Percentiles rank a stretch among this genome's conserved stretches.
Evolutionary conservation across 2,113 vertebrate genomes (phyloP).

Genomic region (Mesitornis unicolor): DNA sequence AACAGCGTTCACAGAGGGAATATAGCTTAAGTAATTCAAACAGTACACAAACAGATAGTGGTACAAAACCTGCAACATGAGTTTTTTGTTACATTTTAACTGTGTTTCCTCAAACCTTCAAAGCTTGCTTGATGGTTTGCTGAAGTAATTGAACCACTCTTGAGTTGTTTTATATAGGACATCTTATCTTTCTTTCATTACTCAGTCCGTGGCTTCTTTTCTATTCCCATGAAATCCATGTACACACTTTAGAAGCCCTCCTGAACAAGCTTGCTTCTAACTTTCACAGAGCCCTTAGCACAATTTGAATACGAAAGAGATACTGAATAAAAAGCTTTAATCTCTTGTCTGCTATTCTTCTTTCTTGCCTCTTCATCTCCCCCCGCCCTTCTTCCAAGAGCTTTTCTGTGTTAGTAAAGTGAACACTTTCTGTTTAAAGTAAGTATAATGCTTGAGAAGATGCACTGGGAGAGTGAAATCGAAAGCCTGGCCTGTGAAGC

Average conservation of each 20-base stretch:
- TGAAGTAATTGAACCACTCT: conserved; percentile 84
- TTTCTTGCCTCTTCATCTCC: conserved; percentile 79
- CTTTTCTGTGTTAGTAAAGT: conserved; percentile 79
- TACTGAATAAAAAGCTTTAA: conserved; percentile 89
- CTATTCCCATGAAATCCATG: conserved; percentile 86
- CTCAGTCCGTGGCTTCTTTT: conserved; percentile 78
- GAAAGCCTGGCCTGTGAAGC: conserved; percentile 59
- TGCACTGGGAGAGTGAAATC: conserved; percentile 60
- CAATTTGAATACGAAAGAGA: conserved; percentile 89
- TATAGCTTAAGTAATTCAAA: conserved; percentile 59
- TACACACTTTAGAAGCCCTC: conserved; percentile 86
- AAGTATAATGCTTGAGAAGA: conserved; percentile 73
- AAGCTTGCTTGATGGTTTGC: conserved; percentile 82
- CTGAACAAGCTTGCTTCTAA: conserved; percentile 85
- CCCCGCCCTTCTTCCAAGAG: conserved; percentile 71
- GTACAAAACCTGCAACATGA: conserved; percentile 75
- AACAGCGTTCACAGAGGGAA: conserved; percentile 57
- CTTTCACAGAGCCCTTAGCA: conserved; percentile 83
- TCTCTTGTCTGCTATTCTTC: conserved; percentile 80
- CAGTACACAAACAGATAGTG: conserved; percentile 73
- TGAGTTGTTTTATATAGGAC: conserved; percentile 81
- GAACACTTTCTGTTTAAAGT: conserved; percentile 81
- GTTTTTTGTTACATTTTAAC: conserved; percentile 78
- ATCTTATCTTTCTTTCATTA: conserved; percentile 88
- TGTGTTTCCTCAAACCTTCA: conserved; percentile 82